Percentiles rank a stretch among this genome's conserved stretches.
phyloP scores from a whole-genome alignment of 2,797 vertebrate genomes.

The Spinibarbus caldwelli region DNA sequence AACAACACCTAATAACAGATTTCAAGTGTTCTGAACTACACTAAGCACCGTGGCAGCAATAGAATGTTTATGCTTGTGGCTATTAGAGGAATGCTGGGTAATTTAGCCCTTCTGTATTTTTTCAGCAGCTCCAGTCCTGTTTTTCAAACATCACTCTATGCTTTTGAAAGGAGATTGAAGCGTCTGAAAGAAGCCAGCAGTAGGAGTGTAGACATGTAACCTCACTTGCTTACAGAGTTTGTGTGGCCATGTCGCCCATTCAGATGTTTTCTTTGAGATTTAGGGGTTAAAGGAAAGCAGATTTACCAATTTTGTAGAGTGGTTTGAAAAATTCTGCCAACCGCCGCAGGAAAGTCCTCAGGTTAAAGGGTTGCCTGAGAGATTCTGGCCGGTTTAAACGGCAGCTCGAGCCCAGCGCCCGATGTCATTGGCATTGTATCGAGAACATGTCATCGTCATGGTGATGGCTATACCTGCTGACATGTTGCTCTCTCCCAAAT shows the following conservation, averaged over 20 bases:
- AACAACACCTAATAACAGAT: slow-evolving; percentile 21
- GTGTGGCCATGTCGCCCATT: not conserved
- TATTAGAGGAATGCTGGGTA: slow-evolving; percentile 30
- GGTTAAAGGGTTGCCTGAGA: slow-evolving; percentile 9
- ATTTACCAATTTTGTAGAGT: slow-evolving; percentile 35
- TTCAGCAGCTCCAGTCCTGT: slow-evolving; percentile 9
- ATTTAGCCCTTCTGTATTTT: slow-evolving; percentile 16
- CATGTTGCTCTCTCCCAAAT: slow-evolving; percentile 54
- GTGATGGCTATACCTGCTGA: slow-evolving; percentile 56
- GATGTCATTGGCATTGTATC: slow-evolving; percentile 45
- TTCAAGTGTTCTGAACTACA: not conserved
- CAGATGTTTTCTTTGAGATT: slow-evolving; percentile 32
- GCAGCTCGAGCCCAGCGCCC: not conserved
- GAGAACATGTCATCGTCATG: slow-evolving; percentile 45
- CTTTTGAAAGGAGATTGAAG: slow-evolving; percentile 14
- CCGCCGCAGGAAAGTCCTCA: not conserved
- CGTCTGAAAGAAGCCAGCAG: not conserved
- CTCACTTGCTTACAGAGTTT: not conserved
- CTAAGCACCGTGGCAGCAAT: slow-evolving; percentile 14
- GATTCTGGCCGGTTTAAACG: not conserved
- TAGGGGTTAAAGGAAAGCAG: slow-evolving; percentile 22
- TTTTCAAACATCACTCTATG: slow-evolving; percentile 22
- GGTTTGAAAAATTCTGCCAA: slow-evolving; percentile 18
- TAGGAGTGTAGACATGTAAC: not conserved
- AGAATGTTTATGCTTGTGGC: not conserved